Conservation (phyloP, 2,797 vertebrate genomes). For the Streptopelia turtur region DNA sequence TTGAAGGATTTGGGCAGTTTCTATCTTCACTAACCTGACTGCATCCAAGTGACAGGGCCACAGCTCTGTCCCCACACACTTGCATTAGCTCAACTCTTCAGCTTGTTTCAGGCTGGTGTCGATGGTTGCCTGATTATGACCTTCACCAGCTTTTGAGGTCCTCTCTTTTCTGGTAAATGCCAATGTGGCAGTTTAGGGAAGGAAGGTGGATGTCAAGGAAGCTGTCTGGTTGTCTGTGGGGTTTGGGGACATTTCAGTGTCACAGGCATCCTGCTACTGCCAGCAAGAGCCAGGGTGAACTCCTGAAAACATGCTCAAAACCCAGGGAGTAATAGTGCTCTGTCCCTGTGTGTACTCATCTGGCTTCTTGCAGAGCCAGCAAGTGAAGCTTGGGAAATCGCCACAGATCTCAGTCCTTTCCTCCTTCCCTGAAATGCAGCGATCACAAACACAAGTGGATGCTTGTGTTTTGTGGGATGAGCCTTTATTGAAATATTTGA, state of each 20-base stretch:
- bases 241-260: neutral
- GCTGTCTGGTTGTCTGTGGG: neutral
- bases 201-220: neutral
- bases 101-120: neutral
- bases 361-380: neutral
- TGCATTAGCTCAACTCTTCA: neutral
- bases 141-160: neutral
- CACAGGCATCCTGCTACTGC: neutral
- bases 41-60: neutral
- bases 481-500: slow-evolving; percentile 38
- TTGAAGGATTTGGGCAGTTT: neutral
- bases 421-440: neutral
- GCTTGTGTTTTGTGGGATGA: neutral
- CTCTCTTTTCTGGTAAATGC: neutral
- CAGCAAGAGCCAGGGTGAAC: neutral
- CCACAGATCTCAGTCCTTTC: neutral
- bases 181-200: neutral
- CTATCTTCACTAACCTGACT: neutral
- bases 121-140: neutral
- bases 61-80: neutral
- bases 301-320: neutral
- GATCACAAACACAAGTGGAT: neutral
- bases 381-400: neutral
- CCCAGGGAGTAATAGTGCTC: neutral
- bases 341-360: neutral